Percentiles rank a stretch among this genome's conserved stretches.
phyloP scores from a whole-genome alignment of 2,113 vertebrate species.

The Xiphophorus maculatus region DNA sequence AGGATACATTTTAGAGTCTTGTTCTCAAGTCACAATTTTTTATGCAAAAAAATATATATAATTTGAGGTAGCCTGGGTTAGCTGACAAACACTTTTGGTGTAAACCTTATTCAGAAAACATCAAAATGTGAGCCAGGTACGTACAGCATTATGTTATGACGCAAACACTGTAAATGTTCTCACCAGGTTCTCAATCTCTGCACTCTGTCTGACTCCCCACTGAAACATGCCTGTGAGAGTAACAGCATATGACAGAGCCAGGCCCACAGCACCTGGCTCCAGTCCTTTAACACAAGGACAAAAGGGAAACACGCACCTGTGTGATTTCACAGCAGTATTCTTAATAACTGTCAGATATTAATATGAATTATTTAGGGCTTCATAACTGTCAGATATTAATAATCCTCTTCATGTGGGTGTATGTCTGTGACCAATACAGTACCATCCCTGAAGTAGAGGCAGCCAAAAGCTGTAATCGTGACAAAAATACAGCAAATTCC shows the following conservation, averaged over 20 bases:
- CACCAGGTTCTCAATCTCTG: conserved; percentile 97
- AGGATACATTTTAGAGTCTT: no score
- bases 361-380: background rate
- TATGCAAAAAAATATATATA: no score
- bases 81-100: no score
- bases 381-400: background rate
- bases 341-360: background rate
- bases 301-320: background rate
- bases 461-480: conserved; percentile 85
- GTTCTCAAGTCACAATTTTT: no score
- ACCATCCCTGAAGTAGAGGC: conserved; percentile 88
- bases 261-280: conserved; percentile 88
- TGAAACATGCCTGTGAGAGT: conserved; percentile 95
- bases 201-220: conserved; percentile 95
- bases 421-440: conserved; percentile 55
- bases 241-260: conserved; percentile 89
- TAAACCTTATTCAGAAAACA: no score
- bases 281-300: conserved; percentile 75
- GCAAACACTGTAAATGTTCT: conserved; percentile 22
- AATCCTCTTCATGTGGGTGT: background rate
- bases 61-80: no score
- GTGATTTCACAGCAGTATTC: background rate
- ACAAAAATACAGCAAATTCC: conserved; percentile 94
- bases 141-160: background rate
- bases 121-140: no score